Evolutionary conservation across 2,888 invertebrate genomes (phyloP).

Genomic region (Habroteleia sp.): DNA sequence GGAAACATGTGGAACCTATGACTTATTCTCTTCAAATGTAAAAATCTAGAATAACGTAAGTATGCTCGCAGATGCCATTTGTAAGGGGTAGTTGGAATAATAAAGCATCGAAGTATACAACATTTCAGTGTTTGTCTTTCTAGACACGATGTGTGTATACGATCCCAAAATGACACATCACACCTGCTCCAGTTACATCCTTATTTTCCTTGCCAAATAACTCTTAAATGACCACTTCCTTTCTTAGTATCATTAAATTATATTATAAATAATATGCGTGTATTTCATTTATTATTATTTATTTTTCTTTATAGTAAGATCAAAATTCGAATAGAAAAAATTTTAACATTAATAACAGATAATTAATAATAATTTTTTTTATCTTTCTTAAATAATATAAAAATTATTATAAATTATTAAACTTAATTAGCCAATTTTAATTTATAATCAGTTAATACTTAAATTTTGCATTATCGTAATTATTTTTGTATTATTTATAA

Average conservation of each 20-base stretch:
- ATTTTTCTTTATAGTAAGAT: too few relatives aligned
- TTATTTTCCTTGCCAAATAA: constrained; percentile 17
- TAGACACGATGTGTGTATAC: constrained; percentile 67
- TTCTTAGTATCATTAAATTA: constrained; percentile 4
- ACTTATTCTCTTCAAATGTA: constrained; percentile 39
- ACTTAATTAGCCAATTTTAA: too few relatives aligned
- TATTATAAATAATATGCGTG: constrained; percentile 11
- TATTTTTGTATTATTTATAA: too few relatives aligned
- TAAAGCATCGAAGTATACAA: constrained; percentile 72
- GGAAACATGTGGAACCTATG: constrained; percentile 60
- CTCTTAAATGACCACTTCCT: constrained; percentile 12
- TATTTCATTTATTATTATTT: too few relatives aligned
- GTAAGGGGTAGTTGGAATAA: constrained; percentile 75
- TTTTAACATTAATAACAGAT: too few relatives aligned
- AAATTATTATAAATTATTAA: too few relatives aligned
- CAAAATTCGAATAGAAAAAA: too few relatives aligned
- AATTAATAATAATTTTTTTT: too few relatives aligned
- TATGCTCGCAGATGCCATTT: constrained; percentile 74
- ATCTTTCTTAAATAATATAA: too few relatives aligned
- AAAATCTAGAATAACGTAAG: constrained; percentile 64
- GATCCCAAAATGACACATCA: constrained; percentile 51
- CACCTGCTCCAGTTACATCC: constrained; percentile 41
- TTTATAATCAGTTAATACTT: too few relatives aligned
- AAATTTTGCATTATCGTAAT: too few relatives aligned
- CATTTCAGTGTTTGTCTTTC: constrained; percentile 75